Evolutionary conservation across 1,140 invertebrate genomes (phyloP).

Genomic region (Drosophila burlai): DNA sequence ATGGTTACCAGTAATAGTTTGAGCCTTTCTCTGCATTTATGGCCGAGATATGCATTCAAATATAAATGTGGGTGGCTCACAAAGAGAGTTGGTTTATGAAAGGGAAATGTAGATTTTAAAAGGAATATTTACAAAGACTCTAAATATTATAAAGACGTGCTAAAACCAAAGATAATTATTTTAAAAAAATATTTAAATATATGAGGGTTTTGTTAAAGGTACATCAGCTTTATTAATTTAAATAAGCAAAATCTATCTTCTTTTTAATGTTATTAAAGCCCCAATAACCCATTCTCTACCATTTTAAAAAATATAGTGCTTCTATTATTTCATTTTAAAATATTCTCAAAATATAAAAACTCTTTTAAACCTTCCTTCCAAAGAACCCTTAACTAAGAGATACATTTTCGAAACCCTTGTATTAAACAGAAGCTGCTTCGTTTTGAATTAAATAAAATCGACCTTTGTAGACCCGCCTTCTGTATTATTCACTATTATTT

Average conservation of each 20-base stretch:
- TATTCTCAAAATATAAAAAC: neutral
- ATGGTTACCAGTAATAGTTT: conserved; percentile 10
- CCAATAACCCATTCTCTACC: neutral
- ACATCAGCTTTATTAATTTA: too few species aligned
- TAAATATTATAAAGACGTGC: neutral
- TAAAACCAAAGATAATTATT: neutral
- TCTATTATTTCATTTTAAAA: neutral
- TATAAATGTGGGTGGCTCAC: conserved; percentile 18
- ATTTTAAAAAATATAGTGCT: neutral
- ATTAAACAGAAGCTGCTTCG: conserved; percentile 34
- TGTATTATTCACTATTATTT: neutral
- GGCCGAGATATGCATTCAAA: neutral
- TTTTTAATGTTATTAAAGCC: too few species aligned
- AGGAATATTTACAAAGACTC: neutral
- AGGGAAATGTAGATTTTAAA: neutral
- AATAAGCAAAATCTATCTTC: too few species aligned
- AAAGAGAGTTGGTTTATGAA: neutral
- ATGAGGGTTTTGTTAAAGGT: neutral
- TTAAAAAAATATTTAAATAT: neutral
- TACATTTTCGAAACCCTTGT: neutral
- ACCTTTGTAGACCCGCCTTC: conserved; percentile 12
- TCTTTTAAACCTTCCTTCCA: neutral
- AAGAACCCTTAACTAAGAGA: neutral
- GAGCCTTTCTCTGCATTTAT: neutral
- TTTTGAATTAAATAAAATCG: conserved; percentile 43